These are phyloP conservation scores for Himalopsyche anomala DNA, from an alignment of 2,888 invertebrate genomes.

Conservation along the genomic window DNA sequence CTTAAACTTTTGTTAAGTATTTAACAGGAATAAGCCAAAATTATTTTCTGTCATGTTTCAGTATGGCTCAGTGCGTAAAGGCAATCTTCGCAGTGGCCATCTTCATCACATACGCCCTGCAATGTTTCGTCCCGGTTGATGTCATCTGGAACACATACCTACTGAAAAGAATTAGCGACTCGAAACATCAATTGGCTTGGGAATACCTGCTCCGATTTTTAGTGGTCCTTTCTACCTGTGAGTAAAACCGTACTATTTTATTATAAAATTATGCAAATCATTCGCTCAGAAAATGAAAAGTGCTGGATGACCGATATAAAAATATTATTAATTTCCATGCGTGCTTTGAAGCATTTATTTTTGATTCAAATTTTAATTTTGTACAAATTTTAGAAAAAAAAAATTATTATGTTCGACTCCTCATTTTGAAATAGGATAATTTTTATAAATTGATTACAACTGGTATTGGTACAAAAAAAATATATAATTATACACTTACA, in stretches of 20 bases:
- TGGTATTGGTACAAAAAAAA: too few relatives aligned
- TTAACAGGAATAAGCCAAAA: not conserved
- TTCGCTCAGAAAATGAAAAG: too few relatives aligned
- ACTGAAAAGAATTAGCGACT: constrained; percentile 69
- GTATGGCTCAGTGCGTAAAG: constrained; percentile 77
- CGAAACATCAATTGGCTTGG: constrained; percentile 67
- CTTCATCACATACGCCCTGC: constrained; percentile 86
- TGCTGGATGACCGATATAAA: too few relatives aligned
- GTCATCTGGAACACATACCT: constrained; percentile 80
- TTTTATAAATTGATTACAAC: too few relatives aligned
- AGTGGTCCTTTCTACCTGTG: constrained; percentile 72
- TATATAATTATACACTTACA: too few relatives aligned
- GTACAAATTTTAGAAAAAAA: too few relatives aligned
- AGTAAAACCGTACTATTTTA: constrained; percentile 66
- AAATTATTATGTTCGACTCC: too few relatives aligned
- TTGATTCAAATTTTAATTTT: not conserved
- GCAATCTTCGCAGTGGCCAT: constrained; percentile 80
- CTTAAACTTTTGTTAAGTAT: not conserved
- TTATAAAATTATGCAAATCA: not conserved
- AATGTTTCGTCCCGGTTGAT: constrained; percentile 88
- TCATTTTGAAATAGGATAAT: too few relatives aligned
- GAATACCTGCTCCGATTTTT: constrained; percentile 71
- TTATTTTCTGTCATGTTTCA: constrained; percentile 67
- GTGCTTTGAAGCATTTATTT: not conserved
- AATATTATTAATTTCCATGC: too few relatives aligned